phyloP scores from a whole-genome alignment of 2,113 vertebrate genomes.

The Eubucco bourcierii region DNA sequence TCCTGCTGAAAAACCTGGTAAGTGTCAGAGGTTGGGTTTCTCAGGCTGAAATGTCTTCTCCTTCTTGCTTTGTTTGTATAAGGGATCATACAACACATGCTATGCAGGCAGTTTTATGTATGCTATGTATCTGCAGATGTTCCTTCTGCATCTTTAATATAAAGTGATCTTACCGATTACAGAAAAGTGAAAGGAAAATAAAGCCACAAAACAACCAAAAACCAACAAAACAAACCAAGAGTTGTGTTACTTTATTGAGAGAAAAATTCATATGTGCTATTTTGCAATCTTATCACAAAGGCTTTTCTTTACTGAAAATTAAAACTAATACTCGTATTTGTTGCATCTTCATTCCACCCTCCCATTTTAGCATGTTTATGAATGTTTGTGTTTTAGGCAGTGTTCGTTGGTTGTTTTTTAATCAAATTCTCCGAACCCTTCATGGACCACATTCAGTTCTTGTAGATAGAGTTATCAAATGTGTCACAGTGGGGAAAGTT shows the following conservation, averaged over 20 bases:
- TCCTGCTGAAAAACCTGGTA: slow-evolving; percentile 24
- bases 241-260: neutral
- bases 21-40: slow-evolving; percentile 21
- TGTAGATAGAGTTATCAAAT: neutral
- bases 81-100: neutral
- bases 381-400: neutral
- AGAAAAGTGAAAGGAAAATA: neutral
- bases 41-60: neutral
- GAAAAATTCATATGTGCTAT: neutral
- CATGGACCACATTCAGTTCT: neutral
- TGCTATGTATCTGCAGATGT: neutral
- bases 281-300: neutral
- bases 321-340: neutral
- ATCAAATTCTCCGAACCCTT: neutral
- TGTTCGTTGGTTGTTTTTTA: neutral
- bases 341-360: neutral
- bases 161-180: neutral
- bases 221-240: neutral
- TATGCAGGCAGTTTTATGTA: neutral
- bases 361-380: neutral
- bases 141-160: neutral
- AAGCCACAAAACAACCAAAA: no score
- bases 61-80: neutral
- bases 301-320: neutral
- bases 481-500: neutral